phyloP scores from a whole-genome alignment of 2,113 vertebrate genomes.

The Trichomycterus rosablanca region DNA sequence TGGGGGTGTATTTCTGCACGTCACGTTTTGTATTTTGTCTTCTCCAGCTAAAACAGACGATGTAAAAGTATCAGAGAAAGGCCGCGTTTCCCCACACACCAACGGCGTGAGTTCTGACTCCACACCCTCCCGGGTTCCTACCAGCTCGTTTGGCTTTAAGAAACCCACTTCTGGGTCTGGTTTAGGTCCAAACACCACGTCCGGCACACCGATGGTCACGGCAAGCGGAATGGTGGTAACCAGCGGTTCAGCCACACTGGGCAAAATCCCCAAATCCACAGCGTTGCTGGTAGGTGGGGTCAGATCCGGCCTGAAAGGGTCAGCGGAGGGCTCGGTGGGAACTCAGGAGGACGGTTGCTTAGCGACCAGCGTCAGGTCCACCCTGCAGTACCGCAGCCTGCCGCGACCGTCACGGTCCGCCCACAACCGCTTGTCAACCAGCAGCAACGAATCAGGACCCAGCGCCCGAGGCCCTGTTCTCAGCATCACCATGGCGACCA shows the following conservation, averaged over 20 bases:
- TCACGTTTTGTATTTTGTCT: neutral
- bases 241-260: slow-evolving; percentile 91
- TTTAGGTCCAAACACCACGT: neutral
- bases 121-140: slow-evolving; percentile 75
- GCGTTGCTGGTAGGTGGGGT: slow-evolving; percentile 65
- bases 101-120: slow-evolving; percentile 88
- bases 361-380: slow-evolving; percentile 81
- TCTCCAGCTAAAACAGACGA: slow-evolving; percentile 91
- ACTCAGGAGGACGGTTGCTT: slow-evolving; percentile 90
- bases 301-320: slow-evolving; percentile 67
- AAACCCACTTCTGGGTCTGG: slow-evolving; percentile 70
- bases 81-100: slow-evolving; percentile 80
- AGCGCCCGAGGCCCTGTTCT: slow-evolving; percentile 64
- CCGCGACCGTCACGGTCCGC: slow-evolving; percentile 88
- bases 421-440: slow-evolving; percentile 92
- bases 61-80: slow-evolving; percentile 95
- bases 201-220: slow-evolving; percentile 83
- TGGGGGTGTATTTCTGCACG: too few species aligned
- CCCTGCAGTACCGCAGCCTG: slow-evolving; percentile 92
- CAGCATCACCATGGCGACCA: slow-evolving; percentile 59
- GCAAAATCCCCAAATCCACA: slow-evolving; percentile 92
- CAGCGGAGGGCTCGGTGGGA: slow-evolving; percentile 68
- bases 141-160: slow-evolving; percentile 94
- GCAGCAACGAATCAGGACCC: slow-evolving; percentile 93
- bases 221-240: slow-evolving; percentile 90